Base-by-base conservation (phyloP, 2,113 vertebrate genomes). In the Camelus dromedarius region DNA sequence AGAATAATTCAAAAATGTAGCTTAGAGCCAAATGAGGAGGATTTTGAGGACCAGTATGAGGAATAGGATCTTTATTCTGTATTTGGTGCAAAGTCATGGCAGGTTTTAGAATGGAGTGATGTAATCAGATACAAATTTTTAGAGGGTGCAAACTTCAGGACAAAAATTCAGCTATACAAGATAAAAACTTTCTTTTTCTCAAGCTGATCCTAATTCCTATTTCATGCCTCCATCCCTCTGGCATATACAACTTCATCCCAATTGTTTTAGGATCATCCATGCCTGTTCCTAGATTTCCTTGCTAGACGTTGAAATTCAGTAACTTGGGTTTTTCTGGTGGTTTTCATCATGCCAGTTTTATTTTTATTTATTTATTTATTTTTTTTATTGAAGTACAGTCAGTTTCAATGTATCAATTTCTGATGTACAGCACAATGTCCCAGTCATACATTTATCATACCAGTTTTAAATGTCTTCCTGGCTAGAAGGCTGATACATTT, bases 71-170 rank as follows among this genome's bases (percentile, higher is more conserved):
- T 89, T 85, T 48, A 42, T 87, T 93, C 48, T 91, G 8, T 35
- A 48, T 93, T 92, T 89, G 22, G 14, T 93, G 69, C 18, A 3
- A 93, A 82, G 12, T 66, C 48, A 15, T 35, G 35, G 5, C 79
- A 50, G 9, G 5, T 69, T 93, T 87, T 79, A 83, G 35, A 67
- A 80, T 14, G n/a, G 89, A 96, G 26, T 83, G 35, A 35, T 6
- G 46, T 32, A 75, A 81, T 46, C 24, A 9, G 3, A 18, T 87
- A 67, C 22, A 7, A 77, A 72, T 66, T 93, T 97, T 92, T 86
- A 92, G 32, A 95, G 87, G 35, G 7, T 72, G 75, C 10, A 86
- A 22, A 66, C 80, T 91, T 96, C 26, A 66, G 42, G 64, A 12
- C 8, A 62, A 91, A 91, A 82, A 2, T 13, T 95, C 42, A 56